Conservation (phyloP, 2,797 vertebrate genomes). For the Poeciliopsis paucimaculata region DNA sequence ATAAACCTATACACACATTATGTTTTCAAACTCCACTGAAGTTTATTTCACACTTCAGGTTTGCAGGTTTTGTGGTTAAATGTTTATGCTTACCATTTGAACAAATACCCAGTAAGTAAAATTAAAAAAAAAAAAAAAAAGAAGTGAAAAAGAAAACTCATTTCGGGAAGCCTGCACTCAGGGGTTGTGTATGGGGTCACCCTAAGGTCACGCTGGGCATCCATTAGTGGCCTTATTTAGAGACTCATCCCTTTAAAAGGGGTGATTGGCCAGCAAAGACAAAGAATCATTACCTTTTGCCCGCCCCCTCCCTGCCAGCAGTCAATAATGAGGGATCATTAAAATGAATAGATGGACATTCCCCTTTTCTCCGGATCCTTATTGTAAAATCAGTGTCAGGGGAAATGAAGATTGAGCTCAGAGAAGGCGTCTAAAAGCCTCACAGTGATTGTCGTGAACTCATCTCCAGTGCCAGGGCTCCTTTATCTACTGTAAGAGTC, state of each 20-base stretch:
- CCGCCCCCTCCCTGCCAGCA: conserved; percentile 80
- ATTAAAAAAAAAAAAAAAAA: background rate
- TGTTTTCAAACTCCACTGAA: no score
- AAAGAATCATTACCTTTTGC: conserved; percentile 84
- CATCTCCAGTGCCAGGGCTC: conserved; percentile 76
- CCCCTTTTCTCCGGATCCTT: conserved; percentile 85
- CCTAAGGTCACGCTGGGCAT: conserved; percentile 74
- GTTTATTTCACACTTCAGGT: no score
- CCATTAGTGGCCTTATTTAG: conserved; percentile 85
- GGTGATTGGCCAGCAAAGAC: conserved; percentile 82
- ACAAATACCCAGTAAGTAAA: conserved; percentile 37
- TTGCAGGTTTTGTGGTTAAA: conserved; percentile 2
- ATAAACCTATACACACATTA: no score
- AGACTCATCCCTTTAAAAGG: conserved; percentile 82
- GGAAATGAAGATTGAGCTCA: conserved; percentile 83
- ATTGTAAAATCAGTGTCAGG: conserved; percentile 85
- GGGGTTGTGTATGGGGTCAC: conserved; percentile 68
- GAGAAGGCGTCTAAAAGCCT: conserved; percentile 85
- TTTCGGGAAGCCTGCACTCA: conserved; percentile 65
- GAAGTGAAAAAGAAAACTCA: background rate
- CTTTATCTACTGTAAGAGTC: conserved; percentile 80
- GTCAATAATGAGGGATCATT: conserved; percentile 87
- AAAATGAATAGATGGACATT: conserved; percentile 88
- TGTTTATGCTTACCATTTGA: background rate
- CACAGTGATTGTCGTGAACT: conserved; percentile 82